Evolutionary conservation across 2,888 invertebrate genomes (phyloP), one percentile per base, ranked within the genome.

Genomic region (Copidosoma aretas): DNA sequence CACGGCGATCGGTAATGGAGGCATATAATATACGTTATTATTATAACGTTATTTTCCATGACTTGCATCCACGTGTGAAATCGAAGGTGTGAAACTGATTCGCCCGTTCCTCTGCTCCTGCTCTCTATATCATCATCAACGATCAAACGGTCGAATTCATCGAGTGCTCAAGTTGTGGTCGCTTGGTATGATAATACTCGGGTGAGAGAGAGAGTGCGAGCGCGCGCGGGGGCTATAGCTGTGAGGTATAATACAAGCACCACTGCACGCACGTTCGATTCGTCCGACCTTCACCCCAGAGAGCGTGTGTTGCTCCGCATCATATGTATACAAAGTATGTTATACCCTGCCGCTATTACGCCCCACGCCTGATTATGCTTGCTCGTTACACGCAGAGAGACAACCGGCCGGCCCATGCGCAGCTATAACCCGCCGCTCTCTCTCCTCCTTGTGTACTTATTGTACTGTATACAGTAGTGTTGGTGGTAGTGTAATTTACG

Each of bases 201-300:
- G 14, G 39, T 39, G 21, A 17, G 19, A 24, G n/a, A 58, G 41
- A 43, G 19, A 41, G 24, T 15, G 22, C 32, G 39, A 39, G 62
- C 41, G 41, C 53, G 54, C 41, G 43, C 17, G n/a, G 3, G 43
- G 12, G 12, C 43, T 46, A 14, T 46, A 1, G 1, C 3, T 14
- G 3, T 17, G 12, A 1, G 4, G 12, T 46, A 2, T 32, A 49
- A 60, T 60, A 60, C 60, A 49, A 32, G 53, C 52, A 71, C 71
- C 71, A 60, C 71, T 74, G 73, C 75, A 73, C 66, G 73, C 72
- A 46, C 43, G 12, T 72, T 74, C 73, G 75, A 74, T 64, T 79
- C 79, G 79, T 75, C 78, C 82, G 82, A 81, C 82, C 82, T 82
- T 82, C 82, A 81, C 81, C 82, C n/a, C n/a, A n/a, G n/a, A n/a